phyloP scores from a whole-genome alignment of 2,797 vertebrate genomes.

The Cercopithecus petaurista region DNA sequence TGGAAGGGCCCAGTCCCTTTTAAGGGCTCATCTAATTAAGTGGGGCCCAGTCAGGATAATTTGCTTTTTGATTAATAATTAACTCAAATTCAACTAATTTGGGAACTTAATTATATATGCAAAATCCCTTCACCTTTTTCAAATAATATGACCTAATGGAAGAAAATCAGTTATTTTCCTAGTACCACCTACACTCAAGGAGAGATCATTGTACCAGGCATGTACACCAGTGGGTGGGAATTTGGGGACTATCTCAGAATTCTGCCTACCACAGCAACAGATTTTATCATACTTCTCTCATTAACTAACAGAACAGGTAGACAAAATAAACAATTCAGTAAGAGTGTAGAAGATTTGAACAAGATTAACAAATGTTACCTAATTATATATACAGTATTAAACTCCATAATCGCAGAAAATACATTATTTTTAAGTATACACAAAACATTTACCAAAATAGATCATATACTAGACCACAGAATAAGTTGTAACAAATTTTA shows the following conservation, averaged over 20 bases:
- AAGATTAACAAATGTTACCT: background rate
- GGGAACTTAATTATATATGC: background rate
- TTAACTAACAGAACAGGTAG: slow-evolving; percentile 24
- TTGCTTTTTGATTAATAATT: slow-evolving; percentile 7
- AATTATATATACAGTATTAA: background rate
- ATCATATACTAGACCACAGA: background rate
- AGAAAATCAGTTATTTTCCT: background rate
- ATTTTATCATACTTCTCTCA: slow-evolving; percentile 9
- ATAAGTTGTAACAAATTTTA: slow-evolving; percentile 9
- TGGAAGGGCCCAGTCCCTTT: background rate
- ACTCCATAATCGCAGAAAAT: background rate
- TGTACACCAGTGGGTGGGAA: background rate
- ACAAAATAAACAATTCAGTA: background rate
- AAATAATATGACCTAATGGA: background rate
- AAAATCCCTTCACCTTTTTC: slow-evolving; percentile 5
- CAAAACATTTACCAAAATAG: slow-evolving; percentile 23
- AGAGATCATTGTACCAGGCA: background rate
- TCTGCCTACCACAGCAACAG: background rate
- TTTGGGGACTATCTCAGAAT: slow-evolving; percentile 1
- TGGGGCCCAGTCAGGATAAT: background rate
- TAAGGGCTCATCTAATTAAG: background rate
- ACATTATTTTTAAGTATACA: slow-evolving; percentile 7
- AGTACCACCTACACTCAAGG: background rate
- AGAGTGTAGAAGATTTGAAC: background rate
- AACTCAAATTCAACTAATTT: slow-evolving; percentile 35